Percentiles rank a stretch among this genome's conserved stretches.
Evolutionary conservation across 2,113 vertebrate species (phyloP).

Genomic region (human): DNA sequence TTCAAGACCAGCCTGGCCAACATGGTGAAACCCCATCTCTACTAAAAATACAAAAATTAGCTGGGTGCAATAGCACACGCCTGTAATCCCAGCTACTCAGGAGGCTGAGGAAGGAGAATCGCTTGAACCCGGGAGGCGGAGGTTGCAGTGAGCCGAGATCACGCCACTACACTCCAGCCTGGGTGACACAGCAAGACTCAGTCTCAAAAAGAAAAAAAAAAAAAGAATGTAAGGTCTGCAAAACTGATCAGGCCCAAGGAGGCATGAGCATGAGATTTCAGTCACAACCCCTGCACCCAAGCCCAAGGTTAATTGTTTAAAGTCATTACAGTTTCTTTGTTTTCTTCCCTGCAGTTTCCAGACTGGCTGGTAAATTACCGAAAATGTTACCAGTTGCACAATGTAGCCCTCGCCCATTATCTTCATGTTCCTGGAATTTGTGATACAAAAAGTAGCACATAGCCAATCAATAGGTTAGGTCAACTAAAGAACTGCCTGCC

Average conservation of each 20-base stretch:
- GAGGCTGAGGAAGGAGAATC: too few species aligned
- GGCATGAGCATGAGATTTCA: not conserved
- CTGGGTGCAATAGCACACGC: fast-evolving
- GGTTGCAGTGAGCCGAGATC: too few species aligned
- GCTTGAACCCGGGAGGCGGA: too few species aligned
- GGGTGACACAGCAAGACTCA: too few species aligned
- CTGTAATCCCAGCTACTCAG: too few species aligned
- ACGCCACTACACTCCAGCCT: too few species aligned
- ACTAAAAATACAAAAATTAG: too few species aligned
- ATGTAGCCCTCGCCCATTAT: not conserved
- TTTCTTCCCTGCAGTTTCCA: not conserved
- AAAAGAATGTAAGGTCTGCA: not conserved
- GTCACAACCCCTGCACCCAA: not conserved
- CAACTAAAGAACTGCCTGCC: not conserved
- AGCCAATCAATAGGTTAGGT: not conserved
- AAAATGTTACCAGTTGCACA: not conserved
- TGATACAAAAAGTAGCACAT: not conserved
- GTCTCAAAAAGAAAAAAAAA: too few species aligned
- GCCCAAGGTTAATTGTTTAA: not conserved
- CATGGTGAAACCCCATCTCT: too few species aligned
- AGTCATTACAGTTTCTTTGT: not conserved
- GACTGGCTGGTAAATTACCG: not conserved
- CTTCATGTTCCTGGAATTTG: not conserved
- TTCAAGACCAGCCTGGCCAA: too few species aligned
- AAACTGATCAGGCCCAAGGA: not conserved